Percentiles rank a stretch among this genome's conserved stretches.
These are phyloP conservation scores for Trimorus sp. DNA, from an alignment of 2,888 invertebrate genomes.

Conservation along the genomic window DNA sequence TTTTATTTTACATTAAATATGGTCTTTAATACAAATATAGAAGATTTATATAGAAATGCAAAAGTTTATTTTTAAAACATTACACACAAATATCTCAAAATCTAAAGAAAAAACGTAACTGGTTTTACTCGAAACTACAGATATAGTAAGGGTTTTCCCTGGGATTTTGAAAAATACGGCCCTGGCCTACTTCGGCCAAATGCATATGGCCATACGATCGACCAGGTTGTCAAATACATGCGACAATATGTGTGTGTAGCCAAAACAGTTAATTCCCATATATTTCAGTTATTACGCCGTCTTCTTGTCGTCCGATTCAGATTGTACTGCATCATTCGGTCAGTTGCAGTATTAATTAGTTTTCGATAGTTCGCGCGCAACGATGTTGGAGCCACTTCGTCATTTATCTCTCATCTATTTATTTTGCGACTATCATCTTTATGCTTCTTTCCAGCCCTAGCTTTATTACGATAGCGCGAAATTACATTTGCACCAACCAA, in stretches of 20 bases:
- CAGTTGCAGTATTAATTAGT: conserved; percentile 55
- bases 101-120: no score
- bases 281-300: conserved; percentile 34
- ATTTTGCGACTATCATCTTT: conserved; percentile 53
- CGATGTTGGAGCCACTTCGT: conserved; percentile 30
- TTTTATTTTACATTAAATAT: no score
- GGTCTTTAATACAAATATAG: no score
- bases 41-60: no score
- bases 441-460: conserved; percentile 55
- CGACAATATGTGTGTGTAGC: conserved; percentile 37
- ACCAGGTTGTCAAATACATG: conserved; percentile 46
- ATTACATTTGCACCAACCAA: conserved; percentile 44
- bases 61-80: no score
- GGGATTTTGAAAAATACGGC: conserved; percentile 41
- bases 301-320: conserved; percentile 17
- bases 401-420: conserved; percentile 58
- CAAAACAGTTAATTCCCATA: conserved; percentile 46
- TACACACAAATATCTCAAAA: no score
- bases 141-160: conserved; percentile 13
- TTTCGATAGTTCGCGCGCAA: conserved; percentile 59
- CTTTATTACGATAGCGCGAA: conserved; percentile 48
- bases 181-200: conserved; percentile 44
- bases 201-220: conserved; percentile 29
- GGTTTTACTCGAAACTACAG: conserved; percentile 3
- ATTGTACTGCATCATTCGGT: conserved; percentile 31